phyloP scores from a whole-genome alignment of 2,113 vertebrate genomes.

The Tachycineta bicolor region DNA sequence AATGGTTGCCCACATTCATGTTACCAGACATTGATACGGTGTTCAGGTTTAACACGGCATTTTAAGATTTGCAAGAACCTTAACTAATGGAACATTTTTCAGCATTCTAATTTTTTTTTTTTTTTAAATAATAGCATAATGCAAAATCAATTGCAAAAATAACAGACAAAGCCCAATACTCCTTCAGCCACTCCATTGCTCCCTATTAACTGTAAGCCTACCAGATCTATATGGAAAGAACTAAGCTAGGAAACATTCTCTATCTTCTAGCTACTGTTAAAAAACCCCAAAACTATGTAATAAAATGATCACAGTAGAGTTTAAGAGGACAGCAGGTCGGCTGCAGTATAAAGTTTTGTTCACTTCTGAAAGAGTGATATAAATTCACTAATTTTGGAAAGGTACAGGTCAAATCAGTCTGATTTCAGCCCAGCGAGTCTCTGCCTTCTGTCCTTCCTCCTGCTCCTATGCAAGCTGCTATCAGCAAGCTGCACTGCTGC shows the following conservation, averaged over 20 bases:
- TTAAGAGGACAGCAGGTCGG: not conserved
- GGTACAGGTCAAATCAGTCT: not conserved
- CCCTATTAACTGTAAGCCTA: not conserved
- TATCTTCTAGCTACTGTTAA: not conserved
- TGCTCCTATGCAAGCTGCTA: not conserved
- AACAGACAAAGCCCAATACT: not conserved
- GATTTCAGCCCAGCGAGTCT: not conserved
- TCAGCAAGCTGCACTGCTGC: not conserved
- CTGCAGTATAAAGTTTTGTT: not conserved
- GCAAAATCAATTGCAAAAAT: not conserved
- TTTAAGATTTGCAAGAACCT: not conserved
- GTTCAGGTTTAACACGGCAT: not conserved
- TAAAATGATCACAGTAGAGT: not conserved
- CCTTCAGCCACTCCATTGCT: not conserved
- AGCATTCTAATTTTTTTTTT: not conserved
- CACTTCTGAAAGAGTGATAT: not conserved
- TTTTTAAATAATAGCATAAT: not conserved
- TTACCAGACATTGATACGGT: not conserved
- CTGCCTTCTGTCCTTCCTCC: not conserved
- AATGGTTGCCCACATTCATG: not conserved
- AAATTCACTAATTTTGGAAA: not conserved
- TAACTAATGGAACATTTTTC: not conserved
- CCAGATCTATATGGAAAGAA: not conserved
- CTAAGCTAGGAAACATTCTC: not conserved
- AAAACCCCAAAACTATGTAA: not conserved